Conservation (phyloP, 1,140 invertebrate genomes). For the Sitodiplosis mosellana region DNA sequence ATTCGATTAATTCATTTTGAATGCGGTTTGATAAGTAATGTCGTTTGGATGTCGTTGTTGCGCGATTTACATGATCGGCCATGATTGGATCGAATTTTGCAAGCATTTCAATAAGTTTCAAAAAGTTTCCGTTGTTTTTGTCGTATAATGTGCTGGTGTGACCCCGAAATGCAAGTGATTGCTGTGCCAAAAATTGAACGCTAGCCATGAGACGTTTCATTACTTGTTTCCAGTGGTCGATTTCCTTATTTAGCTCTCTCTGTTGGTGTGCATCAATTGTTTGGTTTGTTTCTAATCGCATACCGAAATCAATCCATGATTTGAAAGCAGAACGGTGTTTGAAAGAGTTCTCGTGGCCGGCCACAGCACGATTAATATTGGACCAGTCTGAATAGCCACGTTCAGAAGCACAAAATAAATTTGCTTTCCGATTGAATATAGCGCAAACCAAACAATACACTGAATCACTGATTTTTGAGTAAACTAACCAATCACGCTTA, state of each 20-base stretch:
- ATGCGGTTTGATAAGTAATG: conserved; percentile 9
- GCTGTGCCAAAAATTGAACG: conserved; percentile 9
- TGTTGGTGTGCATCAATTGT: background rate
- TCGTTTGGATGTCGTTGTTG: background rate
- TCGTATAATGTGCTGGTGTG: conserved; percentile 7
- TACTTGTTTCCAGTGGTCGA: conserved; percentile 9
- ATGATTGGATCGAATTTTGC: conserved; percentile 13
- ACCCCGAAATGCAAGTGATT: conserved; percentile 12
- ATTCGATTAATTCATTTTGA: conserved; percentile 12
- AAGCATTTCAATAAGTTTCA: conserved; percentile 12
- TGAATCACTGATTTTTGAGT: background rate
- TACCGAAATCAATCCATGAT: background rate
- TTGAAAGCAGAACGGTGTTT: background rate
- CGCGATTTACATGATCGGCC: conserved; percentile 7
- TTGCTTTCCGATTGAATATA: background rate
- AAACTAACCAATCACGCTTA: background rate
- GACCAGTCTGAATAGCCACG: background rate
- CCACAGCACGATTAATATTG: background rate
- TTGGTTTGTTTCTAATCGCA: background rate
- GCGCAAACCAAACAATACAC: background rate
- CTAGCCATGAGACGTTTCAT: conserved; percentile 9
- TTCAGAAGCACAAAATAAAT: background rate
- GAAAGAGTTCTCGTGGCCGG: background rate
- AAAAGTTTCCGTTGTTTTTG: conserved; percentile 14
- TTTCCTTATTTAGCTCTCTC: conserved; percentile 5